Evolutionary conservation across 2,113 vertebrate genomes (phyloP).

Genomic region (Triplophysa tibetana): DNA sequence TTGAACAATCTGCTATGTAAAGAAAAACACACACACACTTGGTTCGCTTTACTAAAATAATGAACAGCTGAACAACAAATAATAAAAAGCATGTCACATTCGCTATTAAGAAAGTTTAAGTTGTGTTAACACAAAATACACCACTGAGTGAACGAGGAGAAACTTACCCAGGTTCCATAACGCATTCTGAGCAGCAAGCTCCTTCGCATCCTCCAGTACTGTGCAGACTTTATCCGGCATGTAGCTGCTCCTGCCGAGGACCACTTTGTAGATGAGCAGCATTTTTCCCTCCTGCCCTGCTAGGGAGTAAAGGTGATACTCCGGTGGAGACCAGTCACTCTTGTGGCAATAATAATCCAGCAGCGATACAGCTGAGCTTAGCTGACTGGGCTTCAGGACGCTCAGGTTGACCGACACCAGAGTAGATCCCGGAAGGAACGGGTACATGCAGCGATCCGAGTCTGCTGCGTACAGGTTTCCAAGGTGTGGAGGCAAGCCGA

Average conservation of each 20-base stretch:
- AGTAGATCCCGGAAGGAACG: conserved; percentile 80
- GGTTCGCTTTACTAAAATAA: conserved; percentile 40
- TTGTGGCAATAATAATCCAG: conserved; percentile 90
- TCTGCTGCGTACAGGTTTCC: conserved; percentile 72
- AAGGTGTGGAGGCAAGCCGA: conserved; percentile 66
- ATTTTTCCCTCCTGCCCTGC: conserved; percentile 79
- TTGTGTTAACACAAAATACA: too few relatives aligned
- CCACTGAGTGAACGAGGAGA: background rate
- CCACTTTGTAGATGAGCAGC: conserved; percentile 82
- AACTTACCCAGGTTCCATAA: conserved; percentile 84
- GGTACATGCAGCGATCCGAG: conserved; percentile 74
- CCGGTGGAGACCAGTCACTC: conserved; percentile 84
- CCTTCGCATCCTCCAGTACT: conserved; percentile 88
- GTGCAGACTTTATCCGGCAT: conserved; percentile 88
- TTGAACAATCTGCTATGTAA: conserved; percentile 40
- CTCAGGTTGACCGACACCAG: conserved; percentile 83
- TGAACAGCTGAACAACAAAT: conserved; percentile 35
- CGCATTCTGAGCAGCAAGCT: conserved; percentile 87
- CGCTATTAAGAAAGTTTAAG: too few relatives aligned
- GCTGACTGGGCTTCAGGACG: conserved; percentile 83
- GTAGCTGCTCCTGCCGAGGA: conserved; percentile 81
- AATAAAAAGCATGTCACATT: background rate
- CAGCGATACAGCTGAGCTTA: conserved; percentile 84
- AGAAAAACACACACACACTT: background rate
- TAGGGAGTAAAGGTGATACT: conserved; percentile 89